A percentile compares a stretch with the other conserved stretches of the same genome.
phyloP scores from a whole-genome alignment of 2,888 invertebrate species.

The Orthosia gracilis region DNA sequence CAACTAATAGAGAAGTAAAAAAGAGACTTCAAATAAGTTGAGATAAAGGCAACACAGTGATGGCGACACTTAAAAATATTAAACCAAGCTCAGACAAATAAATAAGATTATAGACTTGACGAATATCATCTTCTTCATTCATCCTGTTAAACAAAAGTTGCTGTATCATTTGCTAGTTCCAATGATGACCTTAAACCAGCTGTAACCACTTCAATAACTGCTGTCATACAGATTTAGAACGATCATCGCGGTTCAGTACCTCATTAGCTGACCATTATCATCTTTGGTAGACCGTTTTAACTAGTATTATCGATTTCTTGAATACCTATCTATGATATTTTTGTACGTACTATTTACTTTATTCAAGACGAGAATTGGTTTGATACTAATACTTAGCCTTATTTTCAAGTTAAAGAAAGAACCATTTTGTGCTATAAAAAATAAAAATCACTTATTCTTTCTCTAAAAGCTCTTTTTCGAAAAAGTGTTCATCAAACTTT shows the following conservation, averaged over 20 bases:
- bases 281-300: neutral
- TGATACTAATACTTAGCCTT: too few species aligned
- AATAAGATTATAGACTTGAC: neutral
- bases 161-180: neutral
- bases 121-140: neutral
- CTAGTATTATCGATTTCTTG: neutral
- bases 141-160: neutral
- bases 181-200: neutral
- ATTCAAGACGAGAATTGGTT: neutral
- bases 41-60: neutral
- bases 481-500: neutral
- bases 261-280: neutral
- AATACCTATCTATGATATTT: neutral
- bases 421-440: neutral
- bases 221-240: conserved; percentile 23
- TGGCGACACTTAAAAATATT: neutral
- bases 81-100: neutral
- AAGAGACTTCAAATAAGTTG: neutral
- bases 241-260: neutral
- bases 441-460: neutral
- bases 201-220: conserved; percentile 3
- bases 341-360: neutral
- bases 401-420: neutral
- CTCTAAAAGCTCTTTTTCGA: neutral
- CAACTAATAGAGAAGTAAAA: too few species aligned